Base-by-base conservation (phyloP, 1,140 invertebrate species). In the Drosophila sucinea region DNA sequence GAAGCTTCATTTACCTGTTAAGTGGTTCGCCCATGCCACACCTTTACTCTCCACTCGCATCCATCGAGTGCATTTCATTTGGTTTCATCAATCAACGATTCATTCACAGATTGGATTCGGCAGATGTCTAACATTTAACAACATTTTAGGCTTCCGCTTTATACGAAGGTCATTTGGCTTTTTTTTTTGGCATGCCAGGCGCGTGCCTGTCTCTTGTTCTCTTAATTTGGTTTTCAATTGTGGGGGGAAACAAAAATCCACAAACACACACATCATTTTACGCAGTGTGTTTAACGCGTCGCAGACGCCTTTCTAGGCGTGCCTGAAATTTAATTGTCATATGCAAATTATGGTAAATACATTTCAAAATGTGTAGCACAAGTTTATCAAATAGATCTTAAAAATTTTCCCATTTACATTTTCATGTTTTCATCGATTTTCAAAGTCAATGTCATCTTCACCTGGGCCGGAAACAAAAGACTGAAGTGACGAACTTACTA, bases 401-500 rank as follows among this genome's bases (percentile, higher is more conserved):
- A 63, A 70, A 75, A 64, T 60, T 70, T 77, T 77, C 73, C 73
- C 54, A 77, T 77, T 44, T 29, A 67, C 77, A 70, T 77, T 77
- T 77, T 77, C 66, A 76, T 40, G 51, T 41, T 65, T 40, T 44
- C 47, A 69, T 60, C 35, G 47, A 73, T 62, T 72, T 86, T 81
- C 70, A 75, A 81, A 79, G 71, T 86, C 76, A 82, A 73, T 67
- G 72, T 71, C 79, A 44, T 17, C 32, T 33, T 23, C 27, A 10
- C 6, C 25, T 2, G 25, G 41, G 11, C n/a, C 58, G 81, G 63
- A 84, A 89, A 89, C 85, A 84, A 89, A 89, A 85, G 84, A 89
- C 84, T 89, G 60, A 87, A 83, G 81, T 60, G 70, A 85, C 81
- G 72, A 90, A 89, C 85, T 80, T 65, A 54, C 68, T 30, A 56